Evolutionary conservation across 2,888 invertebrate genomes (phyloP).

Genomic region (Tenthredo mesomela): DNA sequence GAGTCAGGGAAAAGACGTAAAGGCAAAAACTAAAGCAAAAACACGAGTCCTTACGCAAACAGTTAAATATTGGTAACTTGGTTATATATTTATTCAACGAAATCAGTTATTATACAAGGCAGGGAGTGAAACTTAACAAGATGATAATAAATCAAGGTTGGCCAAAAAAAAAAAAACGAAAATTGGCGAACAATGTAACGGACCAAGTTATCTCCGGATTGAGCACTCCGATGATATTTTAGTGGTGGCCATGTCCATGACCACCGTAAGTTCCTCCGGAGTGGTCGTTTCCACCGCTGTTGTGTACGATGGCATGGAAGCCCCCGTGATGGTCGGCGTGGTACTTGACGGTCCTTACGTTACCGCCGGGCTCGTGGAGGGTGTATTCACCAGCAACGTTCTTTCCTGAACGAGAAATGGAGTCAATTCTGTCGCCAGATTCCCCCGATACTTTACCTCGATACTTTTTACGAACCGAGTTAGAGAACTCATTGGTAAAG

Average conservation of each 20-base stretch:
- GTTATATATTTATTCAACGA: constrained; percentile 40
- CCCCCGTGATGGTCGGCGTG: constrained; percentile 75
- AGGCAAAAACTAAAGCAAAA: background rate
- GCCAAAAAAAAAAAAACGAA: background rate
- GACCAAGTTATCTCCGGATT: background rate
- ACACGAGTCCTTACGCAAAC: background rate
- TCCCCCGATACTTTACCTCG: constrained; percentile 1
- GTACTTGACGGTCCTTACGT: constrained; percentile 72
- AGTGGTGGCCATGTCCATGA: constrained; percentile 63
- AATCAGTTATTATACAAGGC: constrained; percentile 20
- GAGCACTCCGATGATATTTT: background rate
- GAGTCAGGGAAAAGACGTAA: background rate
- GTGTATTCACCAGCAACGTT: constrained; percentile 75
- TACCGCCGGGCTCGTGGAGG: constrained; percentile 76
- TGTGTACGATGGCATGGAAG: constrained; percentile 76
- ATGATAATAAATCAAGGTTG: background rate
- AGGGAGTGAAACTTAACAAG: constrained; percentile 40
- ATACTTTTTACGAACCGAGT: constrained; percentile 25
- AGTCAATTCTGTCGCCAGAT: constrained; percentile 34
- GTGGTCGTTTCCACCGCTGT: constrained; percentile 74
- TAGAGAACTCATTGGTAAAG: constrained; percentile 43
- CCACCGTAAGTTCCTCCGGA: constrained; percentile 71
- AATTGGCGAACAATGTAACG: background rate
- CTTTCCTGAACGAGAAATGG: constrained; percentile 64
- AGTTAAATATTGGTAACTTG: background rate